Conservation (phyloP, 2,113 vertebrate genomes). For the Brachirus orientalis region DNA sequence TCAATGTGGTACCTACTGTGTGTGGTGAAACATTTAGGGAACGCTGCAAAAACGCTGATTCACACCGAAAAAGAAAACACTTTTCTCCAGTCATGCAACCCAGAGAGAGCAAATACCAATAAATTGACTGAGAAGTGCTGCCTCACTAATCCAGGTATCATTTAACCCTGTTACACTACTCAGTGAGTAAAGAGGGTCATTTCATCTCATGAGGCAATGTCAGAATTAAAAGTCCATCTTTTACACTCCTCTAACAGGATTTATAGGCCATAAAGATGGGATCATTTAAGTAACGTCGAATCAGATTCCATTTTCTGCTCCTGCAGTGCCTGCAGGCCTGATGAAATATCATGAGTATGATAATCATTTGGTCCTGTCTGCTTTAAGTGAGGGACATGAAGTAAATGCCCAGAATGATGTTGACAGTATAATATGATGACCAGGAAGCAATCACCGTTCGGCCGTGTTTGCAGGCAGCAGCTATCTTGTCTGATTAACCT, state of each 20-base stretch:
- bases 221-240: conserved; percentile 60
- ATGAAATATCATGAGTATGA: conserved; percentile 50
- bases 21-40: no score
- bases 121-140: neutral
- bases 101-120: neutral
- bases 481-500: conserved; percentile 49
- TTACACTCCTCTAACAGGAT: conserved; percentile 45
- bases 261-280: conserved; percentile 50
- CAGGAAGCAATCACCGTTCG: conserved; percentile 18
- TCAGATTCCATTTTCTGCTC: conserved; percentile 51
- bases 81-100: neutral
- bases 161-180: conserved; percentile 6
- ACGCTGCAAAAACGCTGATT: neutral
- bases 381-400: conserved; percentile 6
- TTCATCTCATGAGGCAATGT: conserved; percentile 45
- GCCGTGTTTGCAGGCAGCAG: conserved; percentile 22
- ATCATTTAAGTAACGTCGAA: conserved; percentile 42
- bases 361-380: conserved; percentile 25
- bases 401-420: conserved; percentile 29
- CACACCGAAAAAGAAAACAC: neutral
- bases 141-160: neutral
- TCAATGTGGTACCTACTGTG: no score
- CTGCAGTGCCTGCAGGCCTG: conserved; percentile 27
- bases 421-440: conserved; percentile 19
- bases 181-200: conserved; percentile 37